Evolutionary conservation across 2,113 vertebrate species (phyloP).

Genomic region (Sus scrofa): DNA sequence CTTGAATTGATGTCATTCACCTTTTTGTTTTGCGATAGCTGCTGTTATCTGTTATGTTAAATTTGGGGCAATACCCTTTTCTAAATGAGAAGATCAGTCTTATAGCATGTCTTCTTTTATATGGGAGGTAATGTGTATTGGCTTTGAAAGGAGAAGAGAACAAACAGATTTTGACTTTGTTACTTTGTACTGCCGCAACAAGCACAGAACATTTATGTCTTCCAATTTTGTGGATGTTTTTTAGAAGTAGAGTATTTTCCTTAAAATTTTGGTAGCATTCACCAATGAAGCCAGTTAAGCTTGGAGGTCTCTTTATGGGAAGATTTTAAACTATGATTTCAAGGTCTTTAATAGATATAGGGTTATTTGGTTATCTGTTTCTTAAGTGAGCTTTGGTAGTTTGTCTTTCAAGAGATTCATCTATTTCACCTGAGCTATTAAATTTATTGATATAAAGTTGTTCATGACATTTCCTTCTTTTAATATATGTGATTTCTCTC

Average conservation of each 20-base stretch:
- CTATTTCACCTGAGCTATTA: background rate
- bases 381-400: background rate
- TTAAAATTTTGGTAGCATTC: background rate
- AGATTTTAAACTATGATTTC: background rate
- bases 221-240: background rate
- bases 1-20: slow-evolving; percentile 19
- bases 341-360: background rate
- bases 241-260: background rate
- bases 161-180: background rate
- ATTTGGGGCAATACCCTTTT: background rate
- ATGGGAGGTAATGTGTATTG: background rate
- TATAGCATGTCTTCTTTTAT: background rate
- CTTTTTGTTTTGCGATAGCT: slow-evolving; percentile 34
- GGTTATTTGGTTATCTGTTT: background rate
- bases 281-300: background rate
- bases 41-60: background rate
- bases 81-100: background rate
- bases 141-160: background rate
- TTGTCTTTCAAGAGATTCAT: background rate
- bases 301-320: background rate
- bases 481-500: background rate
- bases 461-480: background rate
- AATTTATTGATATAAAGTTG: background rate
- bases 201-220: background rate
- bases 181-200: background rate